Percentiles rank a stretch among this genome's conserved stretches.
Conservation (phyloP, 2,113 vertebrate species). For the Anoura caudifer region DNA sequence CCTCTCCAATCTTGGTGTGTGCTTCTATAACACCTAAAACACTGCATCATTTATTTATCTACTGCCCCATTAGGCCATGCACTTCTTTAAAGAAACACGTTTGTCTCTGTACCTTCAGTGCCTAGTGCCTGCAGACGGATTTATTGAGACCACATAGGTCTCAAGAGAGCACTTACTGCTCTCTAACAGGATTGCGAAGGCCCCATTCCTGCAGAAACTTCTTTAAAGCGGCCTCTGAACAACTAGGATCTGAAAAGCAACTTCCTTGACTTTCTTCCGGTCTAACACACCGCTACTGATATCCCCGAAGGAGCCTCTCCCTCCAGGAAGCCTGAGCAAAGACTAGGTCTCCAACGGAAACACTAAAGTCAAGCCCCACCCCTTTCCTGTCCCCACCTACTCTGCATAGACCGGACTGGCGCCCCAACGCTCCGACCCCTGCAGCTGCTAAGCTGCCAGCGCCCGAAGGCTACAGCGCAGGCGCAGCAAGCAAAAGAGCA, state of each 20-base stretch:
- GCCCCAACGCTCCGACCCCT: accelerated
- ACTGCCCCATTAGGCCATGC: neutral
- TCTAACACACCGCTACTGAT: neutral
- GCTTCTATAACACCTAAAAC: neutral
- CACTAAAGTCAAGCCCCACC: accelerated
- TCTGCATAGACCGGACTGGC: accelerated
- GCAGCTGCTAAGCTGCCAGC: accelerated
- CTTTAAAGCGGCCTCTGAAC: neutral
- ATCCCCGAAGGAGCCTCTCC: too few relatives aligned
- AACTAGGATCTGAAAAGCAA: neutral
- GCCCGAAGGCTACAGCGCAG: neutral
- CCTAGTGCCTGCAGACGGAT: neutral
- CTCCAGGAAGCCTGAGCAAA: neutral
- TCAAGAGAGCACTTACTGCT: neutral
- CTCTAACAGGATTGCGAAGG: neutral
- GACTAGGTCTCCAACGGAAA: neutral
- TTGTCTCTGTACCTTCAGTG: neutral
- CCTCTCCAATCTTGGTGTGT: neutral
- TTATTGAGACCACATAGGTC: neutral
- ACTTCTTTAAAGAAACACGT: neutral
- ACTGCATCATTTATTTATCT: neutral
- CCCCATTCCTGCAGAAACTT: neutral
- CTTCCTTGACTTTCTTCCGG: neutral
- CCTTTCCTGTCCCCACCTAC: accelerated
- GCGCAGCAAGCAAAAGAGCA: neutral